A percentile compares a stretch with the other conserved stretches of the same genome.
These are phyloP conservation scores for Punctoribates punctum DNA, from an alignment of 2,888 invertebrate species.

Conservation along the genomic window DNA sequence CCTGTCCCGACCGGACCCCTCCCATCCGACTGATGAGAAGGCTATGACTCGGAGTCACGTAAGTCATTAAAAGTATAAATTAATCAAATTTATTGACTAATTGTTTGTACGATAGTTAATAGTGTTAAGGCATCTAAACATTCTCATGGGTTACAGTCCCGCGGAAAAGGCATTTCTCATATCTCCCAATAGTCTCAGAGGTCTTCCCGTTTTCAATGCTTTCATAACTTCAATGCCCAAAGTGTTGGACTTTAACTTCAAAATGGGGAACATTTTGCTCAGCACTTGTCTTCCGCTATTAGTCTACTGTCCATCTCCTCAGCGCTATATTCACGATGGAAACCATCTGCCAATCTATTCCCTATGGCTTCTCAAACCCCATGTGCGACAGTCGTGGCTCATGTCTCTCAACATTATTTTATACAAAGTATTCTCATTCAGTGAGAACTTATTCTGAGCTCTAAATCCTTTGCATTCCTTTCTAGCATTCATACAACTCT, in stretches of 20 bases:
- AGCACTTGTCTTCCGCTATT: conserved; percentile 75
- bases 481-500: conserved; percentile 57
- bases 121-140: conserved; percentile 84
- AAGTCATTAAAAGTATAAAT: neutral
- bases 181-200: conserved; percentile 80
- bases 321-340: conserved; percentile 57
- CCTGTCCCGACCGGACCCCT: conserved; percentile 74
- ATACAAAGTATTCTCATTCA: conserved; percentile 72
- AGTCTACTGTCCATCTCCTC: conserved; percentile 77
- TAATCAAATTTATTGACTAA: neutral
- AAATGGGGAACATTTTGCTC: conserved; percentile 83
- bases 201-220: conserved; percentile 89
- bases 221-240: conserved; percentile 87
- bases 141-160: conserved; percentile 86
- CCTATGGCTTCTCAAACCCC: conserved; percentile 80
- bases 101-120: conserved; percentile 63
- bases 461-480: conserved; percentile 21
- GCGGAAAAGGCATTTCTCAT: conserved; percentile 85
- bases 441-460: neutral
- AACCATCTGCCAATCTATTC: conserved; percentile 70
- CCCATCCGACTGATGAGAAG: conserved; percentile 83
- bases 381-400: conserved; percentile 85
- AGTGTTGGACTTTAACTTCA: conserved; percentile 88
- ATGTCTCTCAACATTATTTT: conserved; percentile 85
- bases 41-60: conserved; percentile 63